phyloP scores from a whole-genome alignment of 2,113 vertebrate genomes.

The Tyrannus savana region DNA sequence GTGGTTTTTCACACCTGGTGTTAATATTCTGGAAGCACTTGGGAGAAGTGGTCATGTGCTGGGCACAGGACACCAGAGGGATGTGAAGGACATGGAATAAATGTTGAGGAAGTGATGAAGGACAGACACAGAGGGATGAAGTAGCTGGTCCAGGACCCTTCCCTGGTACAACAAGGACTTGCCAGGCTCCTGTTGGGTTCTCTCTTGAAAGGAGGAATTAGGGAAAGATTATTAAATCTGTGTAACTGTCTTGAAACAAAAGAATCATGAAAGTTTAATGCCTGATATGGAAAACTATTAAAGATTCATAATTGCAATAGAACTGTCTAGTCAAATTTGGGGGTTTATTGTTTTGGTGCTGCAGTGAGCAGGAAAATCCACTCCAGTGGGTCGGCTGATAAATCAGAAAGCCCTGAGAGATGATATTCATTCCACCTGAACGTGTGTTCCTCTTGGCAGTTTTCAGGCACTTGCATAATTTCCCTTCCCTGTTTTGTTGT shows the following conservation, averaged over 20 bases:
- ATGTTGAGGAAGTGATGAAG: background rate
- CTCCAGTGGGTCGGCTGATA: background rate
- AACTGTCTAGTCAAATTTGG: background rate
- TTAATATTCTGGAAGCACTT: background rate
- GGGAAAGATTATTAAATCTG: constrained; percentile 36
- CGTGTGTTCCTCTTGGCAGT: background rate
- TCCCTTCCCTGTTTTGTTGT: background rate
- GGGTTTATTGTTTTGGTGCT: background rate
- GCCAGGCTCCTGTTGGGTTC: background rate
- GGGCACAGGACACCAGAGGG: background rate
- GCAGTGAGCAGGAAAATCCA: background rate
- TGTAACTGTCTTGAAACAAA: background rate
- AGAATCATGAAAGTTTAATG: constrained; percentile 50
- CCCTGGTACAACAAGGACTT: background rate
- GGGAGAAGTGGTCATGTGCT: background rate
- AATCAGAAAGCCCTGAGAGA: background rate
- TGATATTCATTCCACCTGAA: background rate
- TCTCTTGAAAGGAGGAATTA: background rate
- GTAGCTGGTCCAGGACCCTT: background rate
- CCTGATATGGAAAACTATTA: constrained; percentile 37
- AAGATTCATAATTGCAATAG: constrained; percentile 65
- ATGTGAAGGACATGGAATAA: background rate
- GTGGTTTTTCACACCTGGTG: background rate
- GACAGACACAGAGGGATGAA: background rate
- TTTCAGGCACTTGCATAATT: background rate